A percentile compares a stretch with the other conserved stretches of the same genome.
Conservation (phyloP, 2,888 invertebrate species). For the Pinctada fucata region DNA sequence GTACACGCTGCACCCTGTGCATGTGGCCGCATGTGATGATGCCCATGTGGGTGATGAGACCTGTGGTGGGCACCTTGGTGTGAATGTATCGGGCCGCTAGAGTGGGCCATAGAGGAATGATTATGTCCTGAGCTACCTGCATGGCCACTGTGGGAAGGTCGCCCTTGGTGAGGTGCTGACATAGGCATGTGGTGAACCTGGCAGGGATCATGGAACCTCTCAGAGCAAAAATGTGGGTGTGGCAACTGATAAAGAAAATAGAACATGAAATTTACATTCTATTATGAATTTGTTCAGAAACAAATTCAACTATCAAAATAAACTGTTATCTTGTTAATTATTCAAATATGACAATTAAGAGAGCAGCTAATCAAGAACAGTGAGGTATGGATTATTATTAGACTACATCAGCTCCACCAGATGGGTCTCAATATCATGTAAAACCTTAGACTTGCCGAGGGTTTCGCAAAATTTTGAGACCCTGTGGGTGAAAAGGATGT, state of each 20-base stretch:
- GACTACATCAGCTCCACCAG: too few species aligned
- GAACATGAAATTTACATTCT: not conserved
- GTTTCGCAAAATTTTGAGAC: too few species aligned
- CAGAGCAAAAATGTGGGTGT: conserved; percentile 15
- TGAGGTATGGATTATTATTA: too few species aligned
- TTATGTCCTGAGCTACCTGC: conserved; percentile 6
- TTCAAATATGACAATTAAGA: too few species aligned
- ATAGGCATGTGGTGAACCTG: conserved; percentile 8
- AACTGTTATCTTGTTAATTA: too few species aligned
- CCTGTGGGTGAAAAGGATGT: too few species aligned
- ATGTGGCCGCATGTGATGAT: conserved; percentile 33
- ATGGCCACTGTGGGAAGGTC: not conserved
- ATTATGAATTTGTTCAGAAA: too few species aligned
- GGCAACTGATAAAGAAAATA: conserved; percentile 4
- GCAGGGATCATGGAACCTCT: conserved; percentile 29
- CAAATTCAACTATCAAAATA: too few species aligned
- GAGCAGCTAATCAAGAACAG: too few species aligned
- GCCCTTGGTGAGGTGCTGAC: conserved; percentile 11
- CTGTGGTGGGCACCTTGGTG: conserved; percentile 8
- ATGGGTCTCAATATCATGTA: too few species aligned
- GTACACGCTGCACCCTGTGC: not conserved
- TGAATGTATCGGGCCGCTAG: not conserved
- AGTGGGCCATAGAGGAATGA: conserved; percentile 11
- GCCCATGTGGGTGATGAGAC: conserved; percentile 20
- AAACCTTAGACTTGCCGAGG: too few species aligned